These are phyloP conservation scores for Mimumesa dahlbomi DNA, from an alignment of 2,888 invertebrate genomes.

Conservation along the genomic window DNA sequence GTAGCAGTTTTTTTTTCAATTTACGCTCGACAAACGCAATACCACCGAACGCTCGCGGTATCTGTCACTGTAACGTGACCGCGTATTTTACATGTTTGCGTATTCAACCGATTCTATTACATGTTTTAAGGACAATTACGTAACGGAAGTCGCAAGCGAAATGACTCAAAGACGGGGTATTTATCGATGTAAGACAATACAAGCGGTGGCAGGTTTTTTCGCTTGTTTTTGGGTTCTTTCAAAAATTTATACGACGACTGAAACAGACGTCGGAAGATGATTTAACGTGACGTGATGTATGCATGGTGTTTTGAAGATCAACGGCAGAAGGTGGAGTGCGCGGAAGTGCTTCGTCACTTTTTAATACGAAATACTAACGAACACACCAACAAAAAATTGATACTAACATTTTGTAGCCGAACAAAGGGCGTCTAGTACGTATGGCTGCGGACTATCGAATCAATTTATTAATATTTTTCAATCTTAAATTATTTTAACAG, in stretches of 20 bases:
- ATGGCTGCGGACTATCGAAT: too few relatives aligned
- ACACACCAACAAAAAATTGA: too few relatives aligned
- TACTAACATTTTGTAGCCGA: too few relatives aligned
- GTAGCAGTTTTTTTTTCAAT: not conserved
- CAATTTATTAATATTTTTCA: too few relatives aligned
- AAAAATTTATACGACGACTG: not conserved
- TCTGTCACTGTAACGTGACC: not conserved
- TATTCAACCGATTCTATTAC: not conserved
- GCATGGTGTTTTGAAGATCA: not conserved
- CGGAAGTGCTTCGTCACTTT: not conserved
- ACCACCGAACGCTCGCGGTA: too few relatives aligned
- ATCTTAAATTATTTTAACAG: too few relatives aligned
- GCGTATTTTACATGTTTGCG: not conserved
- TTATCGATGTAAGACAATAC: too few relatives aligned
- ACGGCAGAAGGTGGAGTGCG: not conserved
- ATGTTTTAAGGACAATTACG: conserved; percentile 8
- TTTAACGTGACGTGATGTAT: not conserved
- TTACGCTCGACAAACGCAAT: too few relatives aligned
- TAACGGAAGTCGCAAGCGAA: not conserved
- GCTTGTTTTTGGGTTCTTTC: too few relatives aligned
- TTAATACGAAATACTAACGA: too few relatives aligned
- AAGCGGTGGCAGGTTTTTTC: too few relatives aligned
- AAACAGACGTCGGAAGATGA: not conserved
- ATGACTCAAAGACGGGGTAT: conserved; percentile 1
- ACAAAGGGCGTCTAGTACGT: too few relatives aligned